Base-by-base conservation (phyloP, 2,797 vertebrate genomes). In the Karalla daura region DNA sequence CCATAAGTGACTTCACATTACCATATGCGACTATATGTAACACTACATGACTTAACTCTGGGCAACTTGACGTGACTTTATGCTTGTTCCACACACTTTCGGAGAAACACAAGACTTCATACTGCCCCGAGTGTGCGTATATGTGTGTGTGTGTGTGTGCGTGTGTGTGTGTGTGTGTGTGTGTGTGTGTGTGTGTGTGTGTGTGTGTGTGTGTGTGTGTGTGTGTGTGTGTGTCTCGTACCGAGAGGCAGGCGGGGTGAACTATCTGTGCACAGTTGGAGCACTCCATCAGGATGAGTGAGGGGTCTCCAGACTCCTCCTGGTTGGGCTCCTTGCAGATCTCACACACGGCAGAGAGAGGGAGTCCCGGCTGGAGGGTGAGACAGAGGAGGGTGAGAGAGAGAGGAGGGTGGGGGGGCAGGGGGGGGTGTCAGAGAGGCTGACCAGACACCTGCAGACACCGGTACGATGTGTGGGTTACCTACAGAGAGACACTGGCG, bases 241-340 rank as follows among this genome's bases (percentile, higher is more conserved):
- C 98, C 94, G 95, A 95, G 60, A 99, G 91, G 84, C 98, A 99
- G 81, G 95, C 94, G 3, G 98, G 98, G 80, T 99, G 98, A 63
- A 97, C 95, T 0, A 99, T 98, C 91, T 99, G 96, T 0, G 97
- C 97, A 90, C 98, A 99, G 88, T 96, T 95, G 81, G 97, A 99
- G 78, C 98, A 99, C 66, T 99, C 98, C 98, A 99, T 99, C 28
- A 99, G 94, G 24, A 94, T 95, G 76, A 95, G 95, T 53, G 95
- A 93, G 20, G 95, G 93, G 78, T 96, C 95, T 64, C 0, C 96
- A 81, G 81, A 96, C 91, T 86, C 95, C 35, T 95, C 95, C 87
- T 98, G 96, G 89, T 96, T 98, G 20, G 97, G 96, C 66, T 99
- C 98, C 70, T 96, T 96, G 12, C 98, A 99, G 86, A 98, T 92